Percentiles rank a stretch among this genome's conserved stretches.
Conservation (phyloP, 2,888 invertebrate species). For the Nomada ferruginata region DNA sequence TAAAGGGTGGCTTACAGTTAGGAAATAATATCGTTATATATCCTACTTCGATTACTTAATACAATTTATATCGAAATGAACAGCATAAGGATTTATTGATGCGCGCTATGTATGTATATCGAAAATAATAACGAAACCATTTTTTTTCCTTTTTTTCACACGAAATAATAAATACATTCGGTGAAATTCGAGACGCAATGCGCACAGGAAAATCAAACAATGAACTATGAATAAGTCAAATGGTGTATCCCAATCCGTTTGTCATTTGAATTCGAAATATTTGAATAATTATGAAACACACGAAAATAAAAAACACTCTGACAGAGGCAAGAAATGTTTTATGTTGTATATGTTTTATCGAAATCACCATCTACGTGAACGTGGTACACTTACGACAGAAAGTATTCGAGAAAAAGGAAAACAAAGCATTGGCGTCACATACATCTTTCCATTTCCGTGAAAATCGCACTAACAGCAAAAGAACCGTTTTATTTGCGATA, state of each 20-base stretch:
- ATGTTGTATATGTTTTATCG: constrained; percentile 20
- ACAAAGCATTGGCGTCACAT: constrained; percentile 68
- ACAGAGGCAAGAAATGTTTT: background rate
- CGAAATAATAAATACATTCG: constrained; percentile 14
- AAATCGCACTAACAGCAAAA: constrained; percentile 27
- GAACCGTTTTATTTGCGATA: constrained; percentile 22
- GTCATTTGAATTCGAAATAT: constrained; percentile 14
- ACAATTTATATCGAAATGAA: constrained; percentile 20
- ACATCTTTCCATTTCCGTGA: constrained; percentile 57
- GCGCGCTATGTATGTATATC: background rate
- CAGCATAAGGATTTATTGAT: constrained; percentile 34
- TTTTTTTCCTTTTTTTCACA: background rate
- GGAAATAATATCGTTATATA: background rate
- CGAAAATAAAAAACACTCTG: background rate
- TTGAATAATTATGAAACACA: background rate
- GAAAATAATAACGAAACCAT: constrained; percentile 1
- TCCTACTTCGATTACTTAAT: constrained; percentile 11
- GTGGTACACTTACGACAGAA: constrained; percentile 27
- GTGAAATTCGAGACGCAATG: constrained; percentile 12
- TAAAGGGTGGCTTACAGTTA: background rate
- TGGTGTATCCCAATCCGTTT: background rate
- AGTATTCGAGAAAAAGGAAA: constrained; percentile 54
- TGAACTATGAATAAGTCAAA: background rate
- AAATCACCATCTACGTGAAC: constrained; percentile 31
- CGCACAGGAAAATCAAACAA: background rate